Conservation (phyloP, 2,113 vertebrate genomes). For the Notothenia rossii region DNA sequence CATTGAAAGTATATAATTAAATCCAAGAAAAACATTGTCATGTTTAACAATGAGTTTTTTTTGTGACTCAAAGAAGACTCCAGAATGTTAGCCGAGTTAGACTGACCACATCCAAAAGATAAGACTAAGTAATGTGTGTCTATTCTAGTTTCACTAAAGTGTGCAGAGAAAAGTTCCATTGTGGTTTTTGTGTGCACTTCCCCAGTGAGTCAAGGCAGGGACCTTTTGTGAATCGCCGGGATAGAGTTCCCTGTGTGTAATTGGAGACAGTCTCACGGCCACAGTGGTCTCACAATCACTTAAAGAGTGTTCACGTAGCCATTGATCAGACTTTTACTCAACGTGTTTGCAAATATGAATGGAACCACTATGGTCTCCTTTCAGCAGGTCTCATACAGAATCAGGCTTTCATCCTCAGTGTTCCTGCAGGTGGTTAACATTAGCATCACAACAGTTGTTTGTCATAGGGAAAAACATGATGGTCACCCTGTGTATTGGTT, state of each 20-base stretch:
- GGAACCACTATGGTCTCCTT: conserved; percentile 21
- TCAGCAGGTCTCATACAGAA: conserved; percentile 8
- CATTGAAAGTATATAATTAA: background rate
- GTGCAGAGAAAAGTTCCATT: conserved; percentile 18
- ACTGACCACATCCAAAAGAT: background rate
- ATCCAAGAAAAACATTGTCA: background rate
- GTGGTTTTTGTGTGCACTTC: conserved; percentile 3
- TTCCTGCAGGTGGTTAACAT: conserved; percentile 28
- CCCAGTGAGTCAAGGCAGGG: conserved; percentile 1
- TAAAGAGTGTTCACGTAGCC: conserved; percentile 57
- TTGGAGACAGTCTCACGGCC: conserved; percentile 49
- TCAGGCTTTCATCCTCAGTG: conserved; percentile 3
- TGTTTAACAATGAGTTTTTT: background rate
- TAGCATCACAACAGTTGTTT: conserved; percentile 5
- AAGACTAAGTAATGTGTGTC: background rate
- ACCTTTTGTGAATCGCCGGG: conserved; percentile 45
- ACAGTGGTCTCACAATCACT: conserved; percentile 54
- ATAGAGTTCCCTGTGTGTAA: conserved; percentile 60
- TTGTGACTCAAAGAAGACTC: background rate
- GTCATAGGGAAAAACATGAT: background rate
- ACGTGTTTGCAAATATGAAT: conserved; percentile 42
- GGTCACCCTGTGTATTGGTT: background rate
- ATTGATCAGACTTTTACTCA: conserved; percentile 52
- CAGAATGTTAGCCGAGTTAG: background rate
- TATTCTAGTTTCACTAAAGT: background rate